These are phyloP conservation scores for Rallus limicola DNA, from an alignment of 2,113 vertebrate genomes.

Conservation along the genomic window DNA sequence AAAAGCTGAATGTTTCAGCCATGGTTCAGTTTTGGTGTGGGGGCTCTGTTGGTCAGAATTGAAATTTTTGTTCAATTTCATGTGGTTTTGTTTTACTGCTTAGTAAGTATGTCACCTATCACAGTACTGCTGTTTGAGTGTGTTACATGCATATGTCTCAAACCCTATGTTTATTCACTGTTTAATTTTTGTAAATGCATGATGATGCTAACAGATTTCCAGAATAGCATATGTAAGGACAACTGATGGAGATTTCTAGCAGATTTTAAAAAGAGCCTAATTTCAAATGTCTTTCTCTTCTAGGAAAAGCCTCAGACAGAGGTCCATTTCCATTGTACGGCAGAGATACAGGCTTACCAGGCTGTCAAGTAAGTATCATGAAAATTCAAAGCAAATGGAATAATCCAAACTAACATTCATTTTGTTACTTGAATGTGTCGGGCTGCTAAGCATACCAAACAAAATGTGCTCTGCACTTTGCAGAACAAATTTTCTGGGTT, in stretches of 20 bases:
- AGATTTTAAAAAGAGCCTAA: background rate
- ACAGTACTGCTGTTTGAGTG: background rate
- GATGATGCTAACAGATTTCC: background rate
- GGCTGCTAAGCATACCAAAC: background rate
- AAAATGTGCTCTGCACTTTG: background rate
- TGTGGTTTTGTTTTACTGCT: background rate
- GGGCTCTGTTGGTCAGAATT: background rate
- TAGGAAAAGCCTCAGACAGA: conserved; percentile 92
- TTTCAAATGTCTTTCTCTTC: conserved; percentile 56
- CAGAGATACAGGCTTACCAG: conserved; percentile 86
- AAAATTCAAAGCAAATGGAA: background rate
- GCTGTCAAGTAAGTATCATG: conserved; percentile 87
- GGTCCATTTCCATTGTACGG: conserved; percentile 86
- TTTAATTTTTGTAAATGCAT: background rate
- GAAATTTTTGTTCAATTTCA: background rate
- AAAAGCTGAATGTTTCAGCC: background rate
- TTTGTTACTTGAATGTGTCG: background rate
- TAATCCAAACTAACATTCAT: background rate
- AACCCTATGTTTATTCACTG: background rate
- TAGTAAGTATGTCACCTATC: background rate
- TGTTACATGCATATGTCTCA: background rate
- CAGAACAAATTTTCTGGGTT: background rate
- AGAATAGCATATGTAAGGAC: background rate
- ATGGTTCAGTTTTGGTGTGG: background rate
- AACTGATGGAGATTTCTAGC: background rate